Evolutionary conservation across 2,797 vertebrate genomes (phyloP), one percentile per base, ranked within the genome.

Genomic region (Macroramphosus scolopax): DNA sequence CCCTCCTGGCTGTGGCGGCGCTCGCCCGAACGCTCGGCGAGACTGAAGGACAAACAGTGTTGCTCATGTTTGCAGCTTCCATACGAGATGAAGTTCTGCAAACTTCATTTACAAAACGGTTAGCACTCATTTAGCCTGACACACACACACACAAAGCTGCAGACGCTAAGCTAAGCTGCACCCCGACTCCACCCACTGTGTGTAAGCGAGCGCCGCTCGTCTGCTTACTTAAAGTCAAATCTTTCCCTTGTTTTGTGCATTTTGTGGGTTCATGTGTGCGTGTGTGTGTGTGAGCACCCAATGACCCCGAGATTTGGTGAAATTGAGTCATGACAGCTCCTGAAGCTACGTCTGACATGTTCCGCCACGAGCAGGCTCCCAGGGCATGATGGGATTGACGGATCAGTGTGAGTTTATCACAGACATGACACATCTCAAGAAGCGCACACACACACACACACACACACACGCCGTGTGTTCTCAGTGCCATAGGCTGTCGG

Each of bases 301-400:
- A 61, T 72, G 68, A 53, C 41, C 57, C 32, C n/a, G n/a, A 8
- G 43, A 52, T 76, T 70, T 40, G 45, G 20, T 68, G 12, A 53
- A 68, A 83, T 71, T 75, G 81, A 82, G 63, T 64, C 56, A 48
- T 82, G 77, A 81, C 84, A 80, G 65, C 45, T 55, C 76, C 78
- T 51, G 42, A 59, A 78, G 83, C 77, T 59, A 42, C 60, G 60
- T 55, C 49, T 84, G 85, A 81, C 80, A 72, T 36, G 40, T 61
- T 64, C 66, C 60, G 77, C 81, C 81, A 77, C 33, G 1, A 73
- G 81, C 78, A 34, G 64, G 70, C 62, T 75, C 72, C 55, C 53
- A 68, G 74, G 71, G 79, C 74, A 69, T 25, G 67, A 66, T 68
- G 58, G 67, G 82, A 79, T 72, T 81, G 83, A 84, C 63, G 14